These are phyloP conservation scores for Eurois occulta DNA, from an alignment of 2,888 invertebrate genomes.

Conservation along the genomic window DNA sequence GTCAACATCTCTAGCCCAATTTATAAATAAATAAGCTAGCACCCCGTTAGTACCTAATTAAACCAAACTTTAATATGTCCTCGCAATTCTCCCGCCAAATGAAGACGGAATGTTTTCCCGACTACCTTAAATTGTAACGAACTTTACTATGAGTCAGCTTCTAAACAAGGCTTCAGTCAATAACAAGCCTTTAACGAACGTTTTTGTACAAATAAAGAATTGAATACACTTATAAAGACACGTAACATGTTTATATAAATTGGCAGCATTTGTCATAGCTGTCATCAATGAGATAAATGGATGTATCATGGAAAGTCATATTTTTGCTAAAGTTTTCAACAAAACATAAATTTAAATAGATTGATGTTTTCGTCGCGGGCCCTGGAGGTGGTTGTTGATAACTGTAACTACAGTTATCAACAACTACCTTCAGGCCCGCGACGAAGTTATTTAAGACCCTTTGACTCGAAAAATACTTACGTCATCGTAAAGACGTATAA, in stretches of 20 bases:
- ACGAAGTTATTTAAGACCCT: too few relatives aligned
- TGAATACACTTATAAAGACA: not conserved
- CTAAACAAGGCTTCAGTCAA: constrained; percentile 42
- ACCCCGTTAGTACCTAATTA: not conserved
- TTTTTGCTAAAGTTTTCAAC: not conserved
- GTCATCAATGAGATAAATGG: not conserved
- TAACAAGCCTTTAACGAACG: constrained; percentile 45
- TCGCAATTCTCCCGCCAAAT: constrained; percentile 49
- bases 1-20: not conserved
- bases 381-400: too few relatives aligned
- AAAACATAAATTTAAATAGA: not conserved
- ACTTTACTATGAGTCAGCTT: constrained; percentile 53
- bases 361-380: too few relatives aligned
- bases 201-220: constrained; percentile 44
- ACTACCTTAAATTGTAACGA: constrained; percentile 50
- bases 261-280: constrained; percentile 16
- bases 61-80: not conserved
- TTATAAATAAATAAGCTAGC: not conserved
- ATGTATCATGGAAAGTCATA: constrained; percentile 2
- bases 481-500: too few relatives aligned
- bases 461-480: too few relatives aligned
- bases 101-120: constrained; percentile 26
- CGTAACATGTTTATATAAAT: not conserved
- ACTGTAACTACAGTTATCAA: too few relatives aligned
- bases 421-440: too few relatives aligned